A percentile compares a stretch with the other conserved stretches of the same genome.
Evolutionary conservation across 2,113 vertebrate species (phyloP).

Genomic region (Amblyopsis rosae): DNA sequence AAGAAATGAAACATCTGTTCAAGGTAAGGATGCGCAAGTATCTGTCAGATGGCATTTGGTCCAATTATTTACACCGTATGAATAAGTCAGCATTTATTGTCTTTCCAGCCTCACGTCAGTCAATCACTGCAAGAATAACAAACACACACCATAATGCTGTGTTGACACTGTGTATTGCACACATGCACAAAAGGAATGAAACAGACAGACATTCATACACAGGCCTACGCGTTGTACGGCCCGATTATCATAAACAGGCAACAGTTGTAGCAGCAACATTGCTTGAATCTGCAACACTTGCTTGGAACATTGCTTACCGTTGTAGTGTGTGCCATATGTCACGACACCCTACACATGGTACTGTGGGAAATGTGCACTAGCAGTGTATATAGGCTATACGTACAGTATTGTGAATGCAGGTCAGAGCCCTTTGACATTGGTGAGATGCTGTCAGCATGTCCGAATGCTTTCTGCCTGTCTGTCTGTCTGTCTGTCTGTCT

Average conservation of each 20-base stretch:
- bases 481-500: too few species aligned
- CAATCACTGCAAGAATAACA: background rate
- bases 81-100: background rate
- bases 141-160: background rate
- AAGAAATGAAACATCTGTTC: too few species aligned
- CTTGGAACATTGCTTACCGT: background rate
- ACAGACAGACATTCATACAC: too few species aligned
- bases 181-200: background rate
- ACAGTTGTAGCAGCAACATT: background rate
- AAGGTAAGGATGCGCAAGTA: too few species aligned
- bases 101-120: background rate
- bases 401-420: background rate
- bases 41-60: too few species aligned
- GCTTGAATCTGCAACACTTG: background rate
- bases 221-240: too few species aligned
- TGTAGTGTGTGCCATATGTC: background rate
- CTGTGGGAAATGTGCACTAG: constrained; percentile 20
- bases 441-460: background rate
- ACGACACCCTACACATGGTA: constrained; percentile 19
- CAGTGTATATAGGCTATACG: background rate
- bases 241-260: background rate
- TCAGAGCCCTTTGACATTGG: background rate
- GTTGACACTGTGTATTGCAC: background rate
- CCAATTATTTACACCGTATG: background rate
- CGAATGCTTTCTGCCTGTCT: background rate